Percentiles rank a stretch among this genome's conserved stretches.
Evolutionary conservation across 2,888 invertebrate species (phyloP).

Genomic region (Rhingia rostrata): DNA sequence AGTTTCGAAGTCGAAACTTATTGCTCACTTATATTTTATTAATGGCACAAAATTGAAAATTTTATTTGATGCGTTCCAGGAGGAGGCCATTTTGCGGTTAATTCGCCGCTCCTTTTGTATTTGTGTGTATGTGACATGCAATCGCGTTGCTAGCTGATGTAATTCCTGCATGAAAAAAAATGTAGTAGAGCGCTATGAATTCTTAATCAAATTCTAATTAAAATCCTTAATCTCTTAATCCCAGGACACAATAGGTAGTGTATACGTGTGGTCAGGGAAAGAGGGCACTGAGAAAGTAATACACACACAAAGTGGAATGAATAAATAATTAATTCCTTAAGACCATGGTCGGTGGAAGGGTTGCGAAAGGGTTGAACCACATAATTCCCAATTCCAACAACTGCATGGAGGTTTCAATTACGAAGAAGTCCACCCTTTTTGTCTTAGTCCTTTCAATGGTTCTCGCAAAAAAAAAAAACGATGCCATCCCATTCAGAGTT

Average conservation of each 20-base stretch:
- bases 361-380: conserved; percentile 44
- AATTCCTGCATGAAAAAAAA: neutral
- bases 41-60: conserved; percentile 74
- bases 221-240: conserved; percentile 67
- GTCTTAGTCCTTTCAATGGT: conserved; percentile 20
- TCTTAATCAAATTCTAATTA: conserved; percentile 71
- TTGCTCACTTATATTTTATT: conserved; percentile 74
- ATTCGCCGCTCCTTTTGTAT: conserved; percentile 2
- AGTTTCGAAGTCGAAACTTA: conserved; percentile 69
- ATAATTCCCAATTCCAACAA: conserved; percentile 17
- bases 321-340: conserved; percentile 64
- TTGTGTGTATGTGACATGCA: neutral
- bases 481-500: conserved; percentile 39
- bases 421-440: conserved; percentile 49
- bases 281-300: conserved; percentile 12
- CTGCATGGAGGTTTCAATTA: conserved; percentile 54
- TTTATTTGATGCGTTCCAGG: conserved; percentile 66
- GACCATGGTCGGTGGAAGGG: conserved; percentile 8
- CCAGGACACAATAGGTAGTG: conserved; percentile 44
- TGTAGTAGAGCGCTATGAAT: conserved; percentile 45
- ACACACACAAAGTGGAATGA: conserved; percentile 32
- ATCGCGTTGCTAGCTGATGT: neutral
- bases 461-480: conserved; percentile 32
- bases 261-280: conserved; percentile 40
- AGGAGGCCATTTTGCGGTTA: conserved; percentile 50